Evolutionary conservation across 2,888 invertebrate species (phyloP).

Genomic region (Phymatocera aterrima): DNA sequence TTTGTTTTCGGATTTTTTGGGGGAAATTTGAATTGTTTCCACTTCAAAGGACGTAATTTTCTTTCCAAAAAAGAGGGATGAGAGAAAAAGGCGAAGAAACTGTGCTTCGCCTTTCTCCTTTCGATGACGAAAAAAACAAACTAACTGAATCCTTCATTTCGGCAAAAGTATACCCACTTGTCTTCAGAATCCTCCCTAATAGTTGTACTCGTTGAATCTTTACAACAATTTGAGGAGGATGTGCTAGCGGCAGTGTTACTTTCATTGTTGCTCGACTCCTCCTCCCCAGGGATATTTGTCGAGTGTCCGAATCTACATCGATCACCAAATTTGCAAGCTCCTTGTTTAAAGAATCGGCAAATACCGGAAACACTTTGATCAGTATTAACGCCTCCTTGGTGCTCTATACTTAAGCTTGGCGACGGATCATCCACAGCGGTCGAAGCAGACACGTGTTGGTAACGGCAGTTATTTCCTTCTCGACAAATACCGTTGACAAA

Average conservation of each 20-base stretch:
- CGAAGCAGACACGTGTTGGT: constrained; percentile 61
- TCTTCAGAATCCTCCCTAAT: background rate
- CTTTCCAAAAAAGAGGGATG: background rate
- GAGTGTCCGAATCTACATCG: constrained; percentile 67
- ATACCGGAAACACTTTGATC: constrained; percentile 51
- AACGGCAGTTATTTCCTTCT: constrained; percentile 69
- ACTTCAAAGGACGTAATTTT: too few species aligned
- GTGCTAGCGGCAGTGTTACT: constrained; percentile 52
- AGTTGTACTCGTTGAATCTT: background rate
- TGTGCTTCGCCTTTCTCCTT: too few species aligned
- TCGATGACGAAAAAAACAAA: too few species aligned
- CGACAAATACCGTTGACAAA: constrained; percentile 71
- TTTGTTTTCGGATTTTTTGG: too few species aligned
- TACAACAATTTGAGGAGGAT: constrained; percentile 53
- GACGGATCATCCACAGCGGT: constrained; percentile 56
- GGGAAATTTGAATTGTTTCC: too few species aligned
- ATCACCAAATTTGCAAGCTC: constrained; percentile 68
- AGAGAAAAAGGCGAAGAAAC: background rate
- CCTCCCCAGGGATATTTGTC: constrained; percentile 52
- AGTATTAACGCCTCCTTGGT: constrained; percentile 43
- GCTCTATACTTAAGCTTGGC: constrained; percentile 53
- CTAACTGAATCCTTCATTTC: background rate
- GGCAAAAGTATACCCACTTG: constrained; percentile 6
- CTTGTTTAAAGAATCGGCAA: constrained; percentile 70
- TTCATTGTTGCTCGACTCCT: constrained; percentile 50